Base-by-base conservation (phyloP, 2,888 invertebrate genomes). In the Petrolisthes cinctipes region DNA sequence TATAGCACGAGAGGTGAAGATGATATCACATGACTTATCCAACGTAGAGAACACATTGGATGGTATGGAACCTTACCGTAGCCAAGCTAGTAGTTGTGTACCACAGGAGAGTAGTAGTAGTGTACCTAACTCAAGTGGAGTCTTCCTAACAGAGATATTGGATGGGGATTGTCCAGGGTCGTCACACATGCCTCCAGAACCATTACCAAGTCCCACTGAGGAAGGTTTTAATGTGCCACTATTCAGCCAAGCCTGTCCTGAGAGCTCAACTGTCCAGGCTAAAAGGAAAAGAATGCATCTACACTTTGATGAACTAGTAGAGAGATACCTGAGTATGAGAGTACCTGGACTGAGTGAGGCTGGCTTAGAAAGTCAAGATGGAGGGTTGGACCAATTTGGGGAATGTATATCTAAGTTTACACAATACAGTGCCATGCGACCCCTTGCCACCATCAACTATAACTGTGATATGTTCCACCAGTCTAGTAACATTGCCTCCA, bases 241-340 rank as follows among this genome's bases (percentile, higher is more conserved):
- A n/a, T 85, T 86, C 66, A 83, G 76, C 78, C 86, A 86, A 20
- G 76, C 79, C 57, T 82, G 68, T 57, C 85, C 89, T 20, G 87
- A 88, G 66, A 89, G 73, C 53, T 85, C 90, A 4, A 89, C 88
- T 37, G 82, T 90, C 9, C 75, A 86, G 53, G 80, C 86, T 6
- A 90, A 88, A 78, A 86, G 85, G 76, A 90, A 90, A 88, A 94
- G 97, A 20, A 95, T 98, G 94, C 95, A 96, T 91, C 95, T 95
- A 5, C 97, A 98, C 93, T 97, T 97, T 93, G 97, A 97, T 89
- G 97, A 97, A 93, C 96, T 98, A 92, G 96, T 97, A 79, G 95
- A 96, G 92, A 96, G 97, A 91, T 98, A 98, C 93, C 96, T 97
- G 92, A 95, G 95, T 4, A 95, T 95, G 78, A 94, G 97, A 82